Base-by-base conservation (phyloP, 2,797 vertebrate species). In the Phoxinus dragarum region DNA sequence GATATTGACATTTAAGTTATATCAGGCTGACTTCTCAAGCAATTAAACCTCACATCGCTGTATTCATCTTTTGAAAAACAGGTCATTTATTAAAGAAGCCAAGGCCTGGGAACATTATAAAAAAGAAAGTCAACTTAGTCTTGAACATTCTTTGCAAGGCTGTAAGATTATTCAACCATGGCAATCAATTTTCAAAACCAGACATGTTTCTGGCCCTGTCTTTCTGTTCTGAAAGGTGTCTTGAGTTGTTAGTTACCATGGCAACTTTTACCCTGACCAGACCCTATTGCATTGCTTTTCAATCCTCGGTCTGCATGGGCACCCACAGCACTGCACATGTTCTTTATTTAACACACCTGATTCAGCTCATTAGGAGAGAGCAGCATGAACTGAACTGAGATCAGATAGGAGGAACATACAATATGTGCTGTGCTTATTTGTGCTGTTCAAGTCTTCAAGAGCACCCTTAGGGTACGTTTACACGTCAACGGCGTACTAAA, bases 221-320 rank as follows among this genome's bases (percentile, higher is more conserved):
- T 87, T 89, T 91, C 84, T 79, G 72, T 90, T 88, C 88, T 91
- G 82, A 88, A 84, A 91, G 87, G 88, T 92, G 91, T 92, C 91
- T 91, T 91, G 89, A 88, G 90, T 91, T 89, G 87, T 82, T 91
- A 85, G 93, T 94, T 95, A 86, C 93, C 92, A 96, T 95, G 92
- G 94, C 92, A 94, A 95, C 93, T 78, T 93, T 93, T 87, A 90
- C 83, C 84, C 90, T 93, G 91, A 91, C 93, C 89, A 90, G 93
- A 91, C 90, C 80, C 88, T 87, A 89, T 93, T 93, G 93, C 27
- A 23, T 21, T 38, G 44, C 27, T 68, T 68, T 68, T 52, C 31
- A 80, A 19, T 49, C 44, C 4, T 1, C 6, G 31, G 0, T 40
- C 77, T 44, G 59, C 59, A 21, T 79, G 40, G n/a, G 5, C 21